phyloP scores from a whole-genome alignment of 1,140 invertebrate species.

The Drosophila funebris region DNA sequence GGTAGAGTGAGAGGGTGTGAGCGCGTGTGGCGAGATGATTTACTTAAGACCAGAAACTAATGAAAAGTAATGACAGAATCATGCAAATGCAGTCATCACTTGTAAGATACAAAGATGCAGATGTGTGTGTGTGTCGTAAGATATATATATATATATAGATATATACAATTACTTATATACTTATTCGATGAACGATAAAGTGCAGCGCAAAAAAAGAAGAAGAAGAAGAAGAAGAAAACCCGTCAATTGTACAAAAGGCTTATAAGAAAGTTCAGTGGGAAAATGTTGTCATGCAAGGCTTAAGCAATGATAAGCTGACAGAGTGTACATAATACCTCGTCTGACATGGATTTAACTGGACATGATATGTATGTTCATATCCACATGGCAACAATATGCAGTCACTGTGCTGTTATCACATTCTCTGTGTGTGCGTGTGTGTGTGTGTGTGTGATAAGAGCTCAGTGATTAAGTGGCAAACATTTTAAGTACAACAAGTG shows the following conservation, averaged over 20 bases:
- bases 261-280: slow-evolving; percentile 2
- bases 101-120: background rate
- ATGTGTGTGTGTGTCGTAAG: too few species aligned
- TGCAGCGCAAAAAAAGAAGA: background rate
- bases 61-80: slow-evolving; percentile 67
- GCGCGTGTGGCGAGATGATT: slow-evolving; percentile 27
- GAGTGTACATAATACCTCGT: background rate
- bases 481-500: slow-evolving; percentile 33
- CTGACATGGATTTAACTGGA: background rate
- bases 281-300: slow-evolving; percentile 7
- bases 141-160: background rate
- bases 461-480: slow-evolving; percentile 29
- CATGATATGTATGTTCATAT: background rate
- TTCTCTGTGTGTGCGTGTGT: background rate
- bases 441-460: background rate
- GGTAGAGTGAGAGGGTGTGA: background rate
- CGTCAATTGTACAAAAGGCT: background rate
- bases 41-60: slow-evolving; percentile 41
- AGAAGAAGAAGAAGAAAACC: too few species aligned
- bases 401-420: background rate
- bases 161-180: background rate
- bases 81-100: slow-evolving; percentile 51
- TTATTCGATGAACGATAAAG: slow-evolving; percentile 1
- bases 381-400: background rate
- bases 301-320: background rate